Evolutionary conservation across 2,113 vertebrate species (phyloP).

Genomic region (Passerina amoena): DNA sequence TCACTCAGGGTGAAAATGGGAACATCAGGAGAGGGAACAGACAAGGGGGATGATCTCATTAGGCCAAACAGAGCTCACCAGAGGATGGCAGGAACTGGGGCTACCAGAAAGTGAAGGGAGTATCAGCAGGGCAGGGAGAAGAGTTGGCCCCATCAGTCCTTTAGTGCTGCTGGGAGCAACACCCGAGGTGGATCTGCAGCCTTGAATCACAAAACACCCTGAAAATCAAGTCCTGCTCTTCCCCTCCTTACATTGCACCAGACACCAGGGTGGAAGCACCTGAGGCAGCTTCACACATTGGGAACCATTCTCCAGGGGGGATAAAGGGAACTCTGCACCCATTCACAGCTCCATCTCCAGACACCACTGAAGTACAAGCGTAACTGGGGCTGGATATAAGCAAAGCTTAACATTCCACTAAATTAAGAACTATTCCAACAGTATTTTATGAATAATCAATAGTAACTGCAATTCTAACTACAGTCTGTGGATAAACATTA

Average conservation of each 20-base stretch:
- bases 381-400: neutral
- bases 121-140: neutral
- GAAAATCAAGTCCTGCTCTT: neutral
- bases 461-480: constrained; percentile 10
- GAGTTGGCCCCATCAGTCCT: neutral
- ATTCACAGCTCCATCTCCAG: neutral
- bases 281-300: neutral
- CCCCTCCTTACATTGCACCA: neutral
- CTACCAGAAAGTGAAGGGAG: neutral
- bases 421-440: neutral
- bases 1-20: neutral
- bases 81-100: neutral
- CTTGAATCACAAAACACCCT: neutral
- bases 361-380: neutral
- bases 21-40: neutral
- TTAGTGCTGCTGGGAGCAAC: neutral
- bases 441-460: constrained; percentile 20
- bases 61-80: neutral
- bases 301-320: neutral
- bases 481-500: neutral
- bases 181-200: neutral
- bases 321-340: neutral
- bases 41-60: neutral
- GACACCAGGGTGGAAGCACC: accelerated
- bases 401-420: neutral